phyloP scores from a whole-genome alignment of 1,140 invertebrate species.

The Pseudomyrmex cubaensis region DNA sequence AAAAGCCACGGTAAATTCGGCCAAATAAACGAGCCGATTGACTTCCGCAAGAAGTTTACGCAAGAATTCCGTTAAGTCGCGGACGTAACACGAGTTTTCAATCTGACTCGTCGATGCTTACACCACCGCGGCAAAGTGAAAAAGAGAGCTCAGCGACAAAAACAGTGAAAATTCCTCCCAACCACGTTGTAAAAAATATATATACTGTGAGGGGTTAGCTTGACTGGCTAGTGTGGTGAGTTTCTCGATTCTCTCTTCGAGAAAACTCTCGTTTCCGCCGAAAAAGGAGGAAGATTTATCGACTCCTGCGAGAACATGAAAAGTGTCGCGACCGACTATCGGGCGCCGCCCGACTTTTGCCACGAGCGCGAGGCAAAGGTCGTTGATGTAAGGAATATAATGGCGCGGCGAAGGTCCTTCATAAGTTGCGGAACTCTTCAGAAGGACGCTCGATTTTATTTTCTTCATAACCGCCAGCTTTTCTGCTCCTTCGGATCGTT shows the following conservation, averaged over 20 bases:
- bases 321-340: slow-evolving; percentile 67
- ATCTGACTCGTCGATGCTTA: slow-evolving; percentile 60
- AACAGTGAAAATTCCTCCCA: slow-evolving; percentile 55
- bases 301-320: slow-evolving; percentile 67
- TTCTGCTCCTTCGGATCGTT: slow-evolving; percentile 25
- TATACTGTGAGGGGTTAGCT: background rate
- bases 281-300: slow-evolving; percentile 66
- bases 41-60: slow-evolving; percentile 51
- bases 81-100: slow-evolving; percentile 52
- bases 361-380: slow-evolving; percentile 17
- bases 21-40: slow-evolving; percentile 55
- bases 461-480: slow-evolving; percentile 37
- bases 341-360: slow-evolving; percentile 53
- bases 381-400: slow-evolving; percentile 49
- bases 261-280: slow-evolving; percentile 68
- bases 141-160: slow-evolving; percentile 47
- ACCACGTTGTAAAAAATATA: slow-evolving; percentile 54
- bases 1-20: slow-evolving; percentile 43
- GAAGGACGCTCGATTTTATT: slow-evolving; percentile 51
- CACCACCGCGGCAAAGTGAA: slow-evolving; percentile 46
- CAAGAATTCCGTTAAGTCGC: slow-evolving; percentile 59
- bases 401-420: slow-evolving; percentile 35
- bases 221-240: slow-evolving; percentile 18
- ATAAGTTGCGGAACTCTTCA: slow-evolving; percentile 35
- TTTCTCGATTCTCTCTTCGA: slow-evolving; percentile 46